Conservation (phyloP, 2,113 vertebrate genomes). For the Mus musculus region DNA sequence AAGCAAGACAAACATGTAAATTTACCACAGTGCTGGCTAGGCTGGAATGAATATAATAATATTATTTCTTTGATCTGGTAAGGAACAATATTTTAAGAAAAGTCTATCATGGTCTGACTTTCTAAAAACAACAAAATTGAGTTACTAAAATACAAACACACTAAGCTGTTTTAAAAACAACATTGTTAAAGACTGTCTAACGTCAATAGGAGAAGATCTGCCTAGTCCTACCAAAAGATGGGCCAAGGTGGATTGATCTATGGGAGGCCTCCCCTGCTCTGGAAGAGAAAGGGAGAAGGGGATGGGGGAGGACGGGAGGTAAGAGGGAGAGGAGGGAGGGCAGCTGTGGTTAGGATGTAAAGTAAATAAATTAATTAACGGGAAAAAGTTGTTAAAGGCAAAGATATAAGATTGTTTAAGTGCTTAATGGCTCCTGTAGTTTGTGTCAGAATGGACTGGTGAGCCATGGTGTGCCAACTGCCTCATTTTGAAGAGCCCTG, state of each 20-base stretch:
- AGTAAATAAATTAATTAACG: no score
- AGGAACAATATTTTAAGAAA: neutral
- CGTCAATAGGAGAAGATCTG: no score
- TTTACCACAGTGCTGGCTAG: neutral
- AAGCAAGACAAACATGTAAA: neutral
- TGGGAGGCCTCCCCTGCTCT: no score
- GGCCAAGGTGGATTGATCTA: no score
- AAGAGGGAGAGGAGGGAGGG: no score
- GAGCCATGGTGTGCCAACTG: neutral
- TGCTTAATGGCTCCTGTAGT: neutral
- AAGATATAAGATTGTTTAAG: neutral
- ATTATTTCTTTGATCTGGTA: conserved; percentile 9
- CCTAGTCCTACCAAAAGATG: no score
- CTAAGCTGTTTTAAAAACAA: neutral
- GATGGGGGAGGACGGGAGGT: no score
- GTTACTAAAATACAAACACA: neutral
- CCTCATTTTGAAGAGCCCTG: neutral
- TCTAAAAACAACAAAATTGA: conserved; percentile 50
- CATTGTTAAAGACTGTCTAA: no score
- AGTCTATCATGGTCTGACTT: neutral
- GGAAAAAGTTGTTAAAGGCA: neutral
- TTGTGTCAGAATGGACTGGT: neutral
- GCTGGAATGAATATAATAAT: neutral
- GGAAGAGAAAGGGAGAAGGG: no score
- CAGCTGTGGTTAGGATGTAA: no score